Base-by-base conservation (phyloP, 2,113 vertebrate genomes). In the Saiga tatarica region DNA sequence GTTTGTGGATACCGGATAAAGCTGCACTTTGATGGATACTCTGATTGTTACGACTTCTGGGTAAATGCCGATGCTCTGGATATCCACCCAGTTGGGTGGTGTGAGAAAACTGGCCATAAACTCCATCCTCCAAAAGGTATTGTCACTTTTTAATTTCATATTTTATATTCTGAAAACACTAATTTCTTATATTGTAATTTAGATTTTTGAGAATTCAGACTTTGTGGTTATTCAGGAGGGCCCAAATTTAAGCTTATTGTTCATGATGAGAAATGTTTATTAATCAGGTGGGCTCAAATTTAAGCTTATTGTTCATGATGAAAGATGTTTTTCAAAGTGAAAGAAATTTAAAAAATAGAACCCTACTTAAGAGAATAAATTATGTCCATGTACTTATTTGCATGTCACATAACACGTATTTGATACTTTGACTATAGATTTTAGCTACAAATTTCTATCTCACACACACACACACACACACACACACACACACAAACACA, bases 31-130 rank as follows among this genome's bases (percentile, higher is more conserved):
- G 99, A 99, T 97, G 99, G 99, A 23, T 99, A 99, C 88, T 98
- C 99, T 33, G 99, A 99, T 93, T 99, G 99, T 96, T 99, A 99
- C 0, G 99, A 99, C 97, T 99, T 99, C 98, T 99, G 99, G 99
- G 98, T 99, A 67, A 99, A 99, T 4, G 99, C 99, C 76, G 99
- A 99, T 74, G 99, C 99, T 74, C 98, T 99, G 52, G 99, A 99
- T 78, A 99, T 99, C 87, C 99, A 99, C 95, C 99, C 99, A 1
- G 99, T 99, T 30, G 99, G 99, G 17, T 99, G 99, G 99, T 99
- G 99, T 97, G 99, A 99, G 98, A 99, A 99, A 98, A 99, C 99
- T 4, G 98, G 99, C 67, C 99, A 99, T 97, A 99, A 99, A 67
- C 99, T 99, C 97, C 99, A 99, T 97, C 99, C 99, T 76, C 99